phyloP scores from a whole-genome alignment of 1,140 invertebrate genomes.

The Harpegnathos saltator region DNA sequence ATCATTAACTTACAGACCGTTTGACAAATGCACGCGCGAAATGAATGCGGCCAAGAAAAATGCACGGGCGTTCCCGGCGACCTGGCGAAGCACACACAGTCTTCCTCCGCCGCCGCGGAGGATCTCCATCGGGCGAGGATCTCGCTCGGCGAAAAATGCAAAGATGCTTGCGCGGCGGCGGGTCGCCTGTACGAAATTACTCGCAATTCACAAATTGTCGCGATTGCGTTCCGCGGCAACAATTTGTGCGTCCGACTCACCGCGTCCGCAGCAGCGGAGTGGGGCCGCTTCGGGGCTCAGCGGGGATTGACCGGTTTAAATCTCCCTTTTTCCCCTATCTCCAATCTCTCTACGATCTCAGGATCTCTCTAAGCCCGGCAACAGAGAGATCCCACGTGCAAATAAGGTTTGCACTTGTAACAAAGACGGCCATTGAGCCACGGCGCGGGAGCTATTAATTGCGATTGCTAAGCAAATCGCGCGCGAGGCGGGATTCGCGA shows the following conservation, averaged over 20 bases:
- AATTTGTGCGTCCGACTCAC: not conserved
- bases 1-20: too few relatives aligned
- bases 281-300: not conserved
- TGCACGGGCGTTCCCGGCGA: too few relatives aligned
- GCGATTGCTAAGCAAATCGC: conserved; percentile 58
- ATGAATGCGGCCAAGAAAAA: too few relatives aligned
- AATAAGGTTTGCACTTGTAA: conserved; percentile 53
- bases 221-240: not conserved
- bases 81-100: too few relatives aligned
- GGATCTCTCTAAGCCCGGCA: conserved; percentile 20
- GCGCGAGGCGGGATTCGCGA: conserved; percentile 43
- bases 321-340: conserved; percentile 6
- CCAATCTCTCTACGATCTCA: conserved; percentile 14
- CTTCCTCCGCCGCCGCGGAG: too few relatives aligned
- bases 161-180: not conserved
- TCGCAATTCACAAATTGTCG: not conserved
- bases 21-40: too few relatives aligned
- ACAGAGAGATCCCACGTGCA: conserved; percentile 17
- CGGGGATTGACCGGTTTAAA: conserved; percentile 25
- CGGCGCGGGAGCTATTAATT: conserved; percentile 49
- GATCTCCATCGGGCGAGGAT: too few relatives aligned
- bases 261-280: too few relatives aligned
- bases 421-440: conserved; percentile 49
- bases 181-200: not conserved
- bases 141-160: not conserved